These are phyloP conservation scores for Pteria penguin DNA, from an alignment of 2,888 invertebrate genomes.

Conservation along the genomic window DNA sequence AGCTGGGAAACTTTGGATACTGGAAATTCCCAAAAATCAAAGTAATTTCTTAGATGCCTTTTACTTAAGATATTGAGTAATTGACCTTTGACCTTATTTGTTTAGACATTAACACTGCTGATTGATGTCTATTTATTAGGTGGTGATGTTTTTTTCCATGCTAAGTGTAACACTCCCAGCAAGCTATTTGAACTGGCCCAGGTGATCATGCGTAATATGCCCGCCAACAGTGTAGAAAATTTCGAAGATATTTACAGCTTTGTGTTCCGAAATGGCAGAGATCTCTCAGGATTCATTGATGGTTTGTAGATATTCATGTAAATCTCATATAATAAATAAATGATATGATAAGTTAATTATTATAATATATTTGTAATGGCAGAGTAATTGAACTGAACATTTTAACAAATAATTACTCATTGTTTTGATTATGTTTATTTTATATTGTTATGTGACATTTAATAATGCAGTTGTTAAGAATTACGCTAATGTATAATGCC, in stretches of 20 bases:
- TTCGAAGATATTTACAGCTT: slow-evolving; percentile 79
- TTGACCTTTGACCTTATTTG: background rate
- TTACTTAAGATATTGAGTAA: background rate
- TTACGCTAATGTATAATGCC: too few relatives aligned
- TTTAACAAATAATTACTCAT: too few relatives aligned
- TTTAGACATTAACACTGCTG: background rate
- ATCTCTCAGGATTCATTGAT: slow-evolving; percentile 80
- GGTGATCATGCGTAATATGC: slow-evolving; percentile 67
- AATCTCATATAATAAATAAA: too few relatives aligned
- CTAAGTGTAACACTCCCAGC: slow-evolving; percentile 76
- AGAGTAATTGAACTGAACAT: too few relatives aligned
- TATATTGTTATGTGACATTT: too few relatives aligned
- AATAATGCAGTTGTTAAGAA: too few relatives aligned
- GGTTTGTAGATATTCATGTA: too few relatives aligned
- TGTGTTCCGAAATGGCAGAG: slow-evolving; percentile 77
- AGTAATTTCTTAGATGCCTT: background rate
- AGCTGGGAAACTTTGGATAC: too few relatives aligned
- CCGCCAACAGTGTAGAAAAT: slow-evolving; percentile 70
- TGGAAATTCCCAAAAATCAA: too few relatives aligned
- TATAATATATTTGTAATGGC: too few relatives aligned
- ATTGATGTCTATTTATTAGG: slow-evolving; percentile 57
- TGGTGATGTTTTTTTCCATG: slow-evolving; percentile 79
- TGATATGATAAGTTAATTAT: too few relatives aligned
- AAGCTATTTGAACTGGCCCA: slow-evolving; percentile 78
- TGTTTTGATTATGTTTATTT: too few relatives aligned